These are phyloP conservation scores for Drosophila baimaii DNA, from an alignment of 1,140 invertebrate genomes.

Conservation along the genomic window DNA sequence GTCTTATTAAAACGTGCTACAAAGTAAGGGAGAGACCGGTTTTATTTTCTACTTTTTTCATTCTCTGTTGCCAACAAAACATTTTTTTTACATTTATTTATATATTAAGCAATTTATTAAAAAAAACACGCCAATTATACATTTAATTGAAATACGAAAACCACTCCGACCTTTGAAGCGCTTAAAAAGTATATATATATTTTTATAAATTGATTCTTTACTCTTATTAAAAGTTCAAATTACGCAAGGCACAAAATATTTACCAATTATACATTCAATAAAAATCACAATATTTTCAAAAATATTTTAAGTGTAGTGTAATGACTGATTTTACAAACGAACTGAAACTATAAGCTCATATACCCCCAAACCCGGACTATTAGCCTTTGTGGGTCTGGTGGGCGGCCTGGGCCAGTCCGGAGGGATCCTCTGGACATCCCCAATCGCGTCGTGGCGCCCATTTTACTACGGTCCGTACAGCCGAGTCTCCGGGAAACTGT, in stretches of 20 bases:
- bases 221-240: neutral
- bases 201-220: neutral
- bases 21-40: neutral
- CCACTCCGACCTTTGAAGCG: no score
- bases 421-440: constrained; percentile 83
- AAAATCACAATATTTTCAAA: neutral
- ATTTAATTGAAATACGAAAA: no score
- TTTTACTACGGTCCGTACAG: constrained; percentile 69
- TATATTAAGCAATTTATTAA: neutral
- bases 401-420: constrained; percentile 76
- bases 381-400: constrained; percentile 71
- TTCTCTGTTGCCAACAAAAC: neutral
- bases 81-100: neutral
- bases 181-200: neutral
- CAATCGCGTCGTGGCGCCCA: constrained; percentile 82
- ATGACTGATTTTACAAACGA: neutral
- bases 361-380: neutral
- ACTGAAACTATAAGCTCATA: neutral
- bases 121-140: no score
- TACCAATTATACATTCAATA: neutral
- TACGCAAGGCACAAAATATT: neutral
- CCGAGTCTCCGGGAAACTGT: constrained; percentile 71
- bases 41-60: neutral
- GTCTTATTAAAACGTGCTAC: neutral
- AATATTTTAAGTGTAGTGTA: neutral